Evolutionary conservation across 2,888 invertebrate genomes (phyloP).

Genomic region (Congeria kusceri): DNA sequence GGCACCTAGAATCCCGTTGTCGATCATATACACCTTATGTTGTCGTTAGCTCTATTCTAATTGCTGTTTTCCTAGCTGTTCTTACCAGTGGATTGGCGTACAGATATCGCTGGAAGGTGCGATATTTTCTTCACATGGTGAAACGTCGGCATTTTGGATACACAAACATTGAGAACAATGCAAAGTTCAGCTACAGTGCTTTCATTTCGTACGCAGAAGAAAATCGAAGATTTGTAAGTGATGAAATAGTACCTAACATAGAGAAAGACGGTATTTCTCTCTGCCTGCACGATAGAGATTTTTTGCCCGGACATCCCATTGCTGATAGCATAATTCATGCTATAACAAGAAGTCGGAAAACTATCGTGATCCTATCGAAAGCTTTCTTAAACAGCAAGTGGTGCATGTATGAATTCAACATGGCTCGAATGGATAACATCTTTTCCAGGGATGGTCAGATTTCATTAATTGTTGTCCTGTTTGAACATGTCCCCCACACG

Average conservation of each 20-base stretch:
- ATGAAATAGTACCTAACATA: constrained; percentile 23
- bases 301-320: constrained; percentile 64
- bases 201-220: constrained; percentile 55
- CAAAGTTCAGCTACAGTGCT: constrained; percentile 32
- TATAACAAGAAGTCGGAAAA: constrained; percentile 65
- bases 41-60: constrained; percentile 13
- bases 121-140: constrained; percentile 50
- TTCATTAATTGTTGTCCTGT: constrained; percentile 26
- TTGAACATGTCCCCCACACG: constrained; percentile 14
- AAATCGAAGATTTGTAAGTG: constrained; percentile 25
- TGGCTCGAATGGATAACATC: constrained; percentile 66
- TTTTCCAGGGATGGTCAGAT: constrained; percentile 28
- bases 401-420: constrained; percentile 72
- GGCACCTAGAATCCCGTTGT: constrained; percentile 9
- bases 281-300: constrained; percentile 68
- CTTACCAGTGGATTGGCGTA: constrained; percentile 40
- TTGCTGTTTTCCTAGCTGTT: constrained; percentile 31
- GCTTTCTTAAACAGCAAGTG: constrained; percentile 63
- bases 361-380: constrained; percentile 62
- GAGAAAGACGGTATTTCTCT: constrained; percentile 48
- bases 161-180: neutral
- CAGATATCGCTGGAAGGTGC: constrained; percentile 55
- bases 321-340: constrained; percentile 66
- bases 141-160: constrained; percentile 38
- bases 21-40: constrained; percentile 5